Evolutionary conservation across 2,888 invertebrate genomes (phyloP), one percentile per base, ranked within the genome.

Genomic region (Hedya salicella): DNA sequence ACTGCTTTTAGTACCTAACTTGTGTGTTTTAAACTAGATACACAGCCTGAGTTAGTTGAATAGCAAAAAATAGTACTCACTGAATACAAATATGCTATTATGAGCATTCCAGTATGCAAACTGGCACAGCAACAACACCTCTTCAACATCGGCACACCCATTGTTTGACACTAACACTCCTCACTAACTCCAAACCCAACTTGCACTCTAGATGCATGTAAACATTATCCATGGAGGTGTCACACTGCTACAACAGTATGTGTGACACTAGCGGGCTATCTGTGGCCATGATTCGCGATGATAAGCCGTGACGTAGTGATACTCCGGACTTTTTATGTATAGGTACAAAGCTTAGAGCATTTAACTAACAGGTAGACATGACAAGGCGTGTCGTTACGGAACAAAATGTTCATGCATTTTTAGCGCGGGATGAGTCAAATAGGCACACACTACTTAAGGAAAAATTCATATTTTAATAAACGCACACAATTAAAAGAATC

Each of bases 91-190:
- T 88, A 90, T 50, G 86, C 91, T 68, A 91, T 91, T 49, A 91
- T 76, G 65, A 92, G 73, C 0, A 91, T 90, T 11, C 89, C 91
- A 0, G 84, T 89, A 16, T 88, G 87, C 54, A 91, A 70, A 60
- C 75, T 84, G 8, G 77, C 85, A 52, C 87, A 87, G 68, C 72
- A 89, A 67, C 91, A 92, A 67, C 91, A 92, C 2, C 72, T 85
- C 13, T 83, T 84, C 69, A 91, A 81, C 78, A 90, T 89, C 1
- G 91, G 91, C 68, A 91, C 89, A 65, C 91, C 80, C 91, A 92
- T 91, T 67, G 70, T 73, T 16, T 8, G 30, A 44, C 56, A 9
- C n/a, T 17, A 13, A 21, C 9, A 2, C n/a, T 25, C 30, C n/a
- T n/a, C n/a, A n/a, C n/a, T n/a, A n/a, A 42, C 56, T 56, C 62